Percentiles rank a stretch among this genome's conserved stretches.
These are phyloP conservation scores for Tricholauxania praeusta DNA, from an alignment of 2,888 invertebrate genomes.

Conservation along the genomic window DNA sequence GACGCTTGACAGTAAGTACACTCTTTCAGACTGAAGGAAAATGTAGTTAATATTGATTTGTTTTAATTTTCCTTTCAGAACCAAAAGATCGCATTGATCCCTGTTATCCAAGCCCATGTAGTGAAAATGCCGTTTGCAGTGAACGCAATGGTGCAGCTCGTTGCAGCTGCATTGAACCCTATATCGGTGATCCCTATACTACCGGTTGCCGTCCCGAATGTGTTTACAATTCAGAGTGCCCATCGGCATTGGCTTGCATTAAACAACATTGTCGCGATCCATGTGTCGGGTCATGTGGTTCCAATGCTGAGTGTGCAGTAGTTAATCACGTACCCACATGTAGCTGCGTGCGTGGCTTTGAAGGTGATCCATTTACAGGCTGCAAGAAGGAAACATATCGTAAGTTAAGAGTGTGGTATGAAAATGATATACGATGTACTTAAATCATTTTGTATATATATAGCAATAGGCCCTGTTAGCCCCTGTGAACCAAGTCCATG, in stretches of 20 bases:
- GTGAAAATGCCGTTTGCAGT: slow-evolving; percentile 84
- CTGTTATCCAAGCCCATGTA: slow-evolving; percentile 86
- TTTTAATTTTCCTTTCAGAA: slow-evolving; percentile 45
- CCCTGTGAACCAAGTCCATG: slow-evolving; percentile 84
- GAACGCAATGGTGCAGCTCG: slow-evolving; percentile 77
- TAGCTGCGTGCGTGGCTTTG: slow-evolving; percentile 80
- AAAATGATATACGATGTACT: background rate
- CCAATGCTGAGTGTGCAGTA: slow-evolving; percentile 85
- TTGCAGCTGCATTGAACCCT: slow-evolving; percentile 89
- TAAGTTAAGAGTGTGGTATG: slow-evolving; percentile 66
- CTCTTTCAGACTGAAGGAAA: background rate
- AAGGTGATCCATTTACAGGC: slow-evolving; percentile 86
- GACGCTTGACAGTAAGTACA: slow-evolving; percentile 68
- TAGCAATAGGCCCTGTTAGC: slow-evolving; percentile 63
- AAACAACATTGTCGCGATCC: slow-evolving; percentile 89
- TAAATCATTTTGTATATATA: background rate
- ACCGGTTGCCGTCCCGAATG: slow-evolving; percentile 90
- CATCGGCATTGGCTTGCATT: slow-evolving; percentile 81
- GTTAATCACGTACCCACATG: slow-evolving; percentile 87
- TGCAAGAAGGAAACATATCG: slow-evolving; percentile 75
- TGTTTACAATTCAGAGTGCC: slow-evolving; percentile 83
- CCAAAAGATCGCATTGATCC: slow-evolving; percentile 68
- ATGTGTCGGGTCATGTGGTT: slow-evolving; percentile 85
- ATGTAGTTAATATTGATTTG: background rate
- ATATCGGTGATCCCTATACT: slow-evolving; percentile 87